A percentile compares a stretch with the other conserved stretches of the same genome.
Evolutionary conservation across 2,797 vertebrate species (phyloP).

Genomic region (Anguilla obscura): DNA sequence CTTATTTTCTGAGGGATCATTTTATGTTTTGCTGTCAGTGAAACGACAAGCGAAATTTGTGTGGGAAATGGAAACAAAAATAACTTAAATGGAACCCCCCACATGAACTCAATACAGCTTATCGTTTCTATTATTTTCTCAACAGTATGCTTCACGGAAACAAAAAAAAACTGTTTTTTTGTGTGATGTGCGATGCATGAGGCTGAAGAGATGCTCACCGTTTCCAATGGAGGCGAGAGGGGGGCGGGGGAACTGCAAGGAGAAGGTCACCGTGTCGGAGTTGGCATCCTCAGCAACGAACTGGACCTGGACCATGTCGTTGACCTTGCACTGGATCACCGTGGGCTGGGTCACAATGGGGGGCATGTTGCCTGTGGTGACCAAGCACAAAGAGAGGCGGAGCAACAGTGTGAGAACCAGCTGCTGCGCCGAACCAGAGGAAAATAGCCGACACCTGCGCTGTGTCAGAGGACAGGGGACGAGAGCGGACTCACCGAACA

Average conservation of each 20-base stretch:
- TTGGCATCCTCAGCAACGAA: slow-evolving; percentile 72
- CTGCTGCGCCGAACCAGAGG: background rate
- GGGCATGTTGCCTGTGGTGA: slow-evolving; percentile 70
- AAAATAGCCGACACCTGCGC: background rate
- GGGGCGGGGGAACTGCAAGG: slow-evolving; percentile 69
- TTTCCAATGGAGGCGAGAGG: slow-evolving; percentile 61
- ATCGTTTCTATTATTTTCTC: background rate
- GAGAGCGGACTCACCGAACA: slow-evolving; percentile 62
- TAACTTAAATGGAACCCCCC: background rate
- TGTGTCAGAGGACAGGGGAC: background rate
- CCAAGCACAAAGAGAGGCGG: background rate
- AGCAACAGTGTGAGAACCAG: background rate
- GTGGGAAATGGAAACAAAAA: background rate
- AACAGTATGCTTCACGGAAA: background rate
- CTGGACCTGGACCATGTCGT: slow-evolving; percentile 60
- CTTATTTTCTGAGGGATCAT: too few species aligned
- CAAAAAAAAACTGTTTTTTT: background rate
- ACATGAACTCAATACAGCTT: background rate
- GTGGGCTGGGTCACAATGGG: slow-evolving; percentile 71
- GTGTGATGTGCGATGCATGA: background rate
- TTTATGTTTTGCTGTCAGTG: too few species aligned
- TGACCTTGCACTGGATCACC: slow-evolving; percentile 69
- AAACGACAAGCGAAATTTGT: too few species aligned
- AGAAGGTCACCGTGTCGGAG: slow-evolving; percentile 69
- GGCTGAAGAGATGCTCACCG: slow-evolving; percentile 53